A percentile compares a stretch with the other conserved stretches of the same genome.
These are phyloP conservation scores for Fratercula arctica DNA, from an alignment of 2,797 vertebrate species.

Conservation along the genomic window DNA sequence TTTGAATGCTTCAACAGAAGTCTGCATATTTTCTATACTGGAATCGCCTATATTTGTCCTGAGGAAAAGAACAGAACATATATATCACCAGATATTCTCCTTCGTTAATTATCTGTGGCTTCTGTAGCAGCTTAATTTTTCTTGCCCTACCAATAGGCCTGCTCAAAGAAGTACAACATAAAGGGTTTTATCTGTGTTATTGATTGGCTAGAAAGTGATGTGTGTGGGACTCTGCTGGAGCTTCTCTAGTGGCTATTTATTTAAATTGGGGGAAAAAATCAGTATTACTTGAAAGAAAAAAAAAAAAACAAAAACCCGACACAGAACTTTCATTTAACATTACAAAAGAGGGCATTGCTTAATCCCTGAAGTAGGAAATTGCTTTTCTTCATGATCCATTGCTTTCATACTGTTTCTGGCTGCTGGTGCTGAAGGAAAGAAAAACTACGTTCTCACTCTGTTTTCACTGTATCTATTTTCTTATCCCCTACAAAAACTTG, in stretches of 20 bases:
- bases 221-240: conserved; percentile 35
- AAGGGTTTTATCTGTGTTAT: conserved; percentile 61
- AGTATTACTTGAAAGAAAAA: conserved; percentile 59
- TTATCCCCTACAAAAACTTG: conserved; percentile 26
- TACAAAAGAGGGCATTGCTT: conserved; percentile 77
- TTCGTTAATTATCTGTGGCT: conserved; percentile 63
- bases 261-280: conserved; percentile 52
- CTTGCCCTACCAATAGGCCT: conserved; percentile 40
- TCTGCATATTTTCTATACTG: neutral
- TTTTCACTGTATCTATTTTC: conserved; percentile 57
- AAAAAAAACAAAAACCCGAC: too few relatives aligned
- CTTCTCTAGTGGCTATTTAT: conserved; percentile 71
- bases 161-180: conserved; percentile 47
- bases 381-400: conserved; percentile 80
- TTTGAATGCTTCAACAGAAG: neutral
- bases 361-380: conserved; percentile 82
- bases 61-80: neutral
- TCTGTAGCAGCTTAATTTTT: conserved; percentile 51
- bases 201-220: conserved; percentile 62
- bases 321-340: conserved; percentile 77
- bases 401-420: conserved; percentile 73
- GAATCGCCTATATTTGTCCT: conserved; percentile 28
- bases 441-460: conserved; percentile 50
- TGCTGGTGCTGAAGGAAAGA: conserved; percentile 60
- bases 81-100: conserved; percentile 30